phyloP scores from a whole-genome alignment of 2,888 invertebrate species.

The Drosophila engyochracea region DNA sequence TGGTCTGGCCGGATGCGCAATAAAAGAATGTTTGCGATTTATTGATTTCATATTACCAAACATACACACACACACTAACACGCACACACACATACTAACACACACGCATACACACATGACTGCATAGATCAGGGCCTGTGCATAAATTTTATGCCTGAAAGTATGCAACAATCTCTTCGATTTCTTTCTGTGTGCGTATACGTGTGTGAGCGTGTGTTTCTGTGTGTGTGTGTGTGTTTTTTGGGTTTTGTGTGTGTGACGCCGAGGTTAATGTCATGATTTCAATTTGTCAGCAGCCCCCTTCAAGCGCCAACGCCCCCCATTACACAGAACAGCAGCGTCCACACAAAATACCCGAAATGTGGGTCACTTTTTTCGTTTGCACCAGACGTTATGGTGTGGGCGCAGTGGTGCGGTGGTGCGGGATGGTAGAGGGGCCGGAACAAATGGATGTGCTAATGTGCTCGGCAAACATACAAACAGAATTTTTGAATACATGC shows the following conservation, averaged over 20 bases:
- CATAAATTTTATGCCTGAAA: constrained; percentile 74
- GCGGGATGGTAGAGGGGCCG: neutral
- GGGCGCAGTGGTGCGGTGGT: neutral
- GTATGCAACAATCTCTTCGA: constrained; percentile 66
- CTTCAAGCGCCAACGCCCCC: neutral
- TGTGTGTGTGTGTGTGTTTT: constrained; percentile 13
- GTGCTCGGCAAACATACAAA: constrained; percentile 19
- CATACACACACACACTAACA: constrained; percentile 19
- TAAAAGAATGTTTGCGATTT: constrained; percentile 71
- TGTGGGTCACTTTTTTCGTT: constrained; percentile 50
- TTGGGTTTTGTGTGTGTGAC: constrained; percentile 17
- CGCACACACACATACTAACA: constrained; percentile 17
- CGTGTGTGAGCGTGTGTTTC: neutral
- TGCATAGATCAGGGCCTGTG: constrained; percentile 37
- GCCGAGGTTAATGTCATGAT: constrained; percentile 68
- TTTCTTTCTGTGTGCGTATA: constrained; percentile 8
- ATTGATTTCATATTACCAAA: constrained; percentile 74
- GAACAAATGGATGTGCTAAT: constrained; percentile 45
- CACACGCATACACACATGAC: constrained; percentile 19
- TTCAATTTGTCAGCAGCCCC: constrained; percentile 63
- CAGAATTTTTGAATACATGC: constrained; percentile 53
- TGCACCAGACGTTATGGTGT: constrained; percentile 4
- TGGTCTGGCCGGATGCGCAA: constrained; percentile 49
- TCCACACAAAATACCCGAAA: constrained; percentile 28
- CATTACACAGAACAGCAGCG: neutral